phyloP scores from a whole-genome alignment of 2,113 vertebrate genomes.

The Cephalophus harveyi region DNA sequence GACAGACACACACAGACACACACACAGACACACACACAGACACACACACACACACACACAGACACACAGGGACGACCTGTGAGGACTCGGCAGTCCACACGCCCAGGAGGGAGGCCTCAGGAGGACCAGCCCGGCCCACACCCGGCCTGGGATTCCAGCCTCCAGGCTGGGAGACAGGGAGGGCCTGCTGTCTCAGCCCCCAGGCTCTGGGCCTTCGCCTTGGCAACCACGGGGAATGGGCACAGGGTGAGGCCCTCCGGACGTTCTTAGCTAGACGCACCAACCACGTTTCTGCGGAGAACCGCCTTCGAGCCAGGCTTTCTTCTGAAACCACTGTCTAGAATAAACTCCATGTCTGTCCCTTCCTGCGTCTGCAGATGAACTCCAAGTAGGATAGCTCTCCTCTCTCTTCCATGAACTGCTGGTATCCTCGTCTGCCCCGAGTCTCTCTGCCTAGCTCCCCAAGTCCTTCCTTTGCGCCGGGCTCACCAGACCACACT shows the following conservation, averaged over 20 bases:
- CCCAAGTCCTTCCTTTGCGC: background rate
- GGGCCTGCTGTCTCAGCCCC: background rate
- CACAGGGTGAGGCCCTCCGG: background rate
- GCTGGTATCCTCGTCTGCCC: background rate
- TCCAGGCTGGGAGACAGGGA: background rate
- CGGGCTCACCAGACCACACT: background rate
- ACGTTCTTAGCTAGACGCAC: accelerated
- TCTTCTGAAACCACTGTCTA: background rate
- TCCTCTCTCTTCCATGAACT: no score
- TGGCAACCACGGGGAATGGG: background rate
- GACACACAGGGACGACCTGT: accelerated
- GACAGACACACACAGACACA: background rate
- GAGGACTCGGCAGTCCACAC: accelerated
- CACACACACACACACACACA: no score
- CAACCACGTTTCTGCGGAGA: background rate
- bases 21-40: no score
- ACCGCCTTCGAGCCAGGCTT: background rate
- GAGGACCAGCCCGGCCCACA: background rate
- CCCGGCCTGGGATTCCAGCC: background rate
- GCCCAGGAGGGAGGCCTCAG: background rate
- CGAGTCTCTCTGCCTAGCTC: background rate
- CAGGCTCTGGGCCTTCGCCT: background rate
- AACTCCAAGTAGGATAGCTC: background rate
- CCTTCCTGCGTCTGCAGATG: background rate
- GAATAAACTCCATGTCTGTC: background rate